Base-by-base conservation (phyloP, 2,888 invertebrate species). In the Troilus luridus region DNA sequence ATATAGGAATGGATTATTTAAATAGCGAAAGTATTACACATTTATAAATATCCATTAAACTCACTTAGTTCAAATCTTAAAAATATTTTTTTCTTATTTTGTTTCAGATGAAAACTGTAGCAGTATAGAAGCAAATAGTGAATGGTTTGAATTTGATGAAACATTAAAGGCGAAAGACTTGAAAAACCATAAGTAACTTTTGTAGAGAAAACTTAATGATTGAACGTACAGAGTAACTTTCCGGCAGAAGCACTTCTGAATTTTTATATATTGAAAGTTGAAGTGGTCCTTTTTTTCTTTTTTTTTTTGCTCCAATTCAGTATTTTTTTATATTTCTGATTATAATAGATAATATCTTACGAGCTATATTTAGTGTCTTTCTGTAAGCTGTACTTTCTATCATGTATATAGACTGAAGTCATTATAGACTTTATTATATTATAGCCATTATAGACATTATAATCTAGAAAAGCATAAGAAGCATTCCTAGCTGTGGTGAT, bases 51-150 rank as follows among this genome's bases (percentile, higher is more conserved):
- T 62, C 21, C 21, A 8, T 7, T 77, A 14, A 27, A 54, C 41
- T 19, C 54, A 41, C 10, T n/a, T 81, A 5, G 3, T 81, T 81
- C 81, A 54, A 21, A 12, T 54, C 7, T 21, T 3, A 21, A 21
- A n/a, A 56, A 21, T 56, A 11, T 41, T 12, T 17, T 7, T 54
- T 56, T 85, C 9, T n/a, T n/a, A 56, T 41, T 77, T 77, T 85
- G 85, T 85, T 85, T 56, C 85, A 85, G 85, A 85, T 56, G 85
- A 85, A 14, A 85, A 85, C 85, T 56, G n/a, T 56, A 85, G 56
- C 21, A 58, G 56, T 7, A 85, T 85, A 85, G 56, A 12, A 56
- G 9, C 85, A 56, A 6, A 17, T 56, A 54, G 85, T 58, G n/a
- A 58, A 0, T 85, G 85, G 85, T 85, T 85, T n/a, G n/a, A 85